Evolutionary conservation across 2,888 invertebrate species (phyloP).

Genomic region (Acrobeloides nanus): DNA sequence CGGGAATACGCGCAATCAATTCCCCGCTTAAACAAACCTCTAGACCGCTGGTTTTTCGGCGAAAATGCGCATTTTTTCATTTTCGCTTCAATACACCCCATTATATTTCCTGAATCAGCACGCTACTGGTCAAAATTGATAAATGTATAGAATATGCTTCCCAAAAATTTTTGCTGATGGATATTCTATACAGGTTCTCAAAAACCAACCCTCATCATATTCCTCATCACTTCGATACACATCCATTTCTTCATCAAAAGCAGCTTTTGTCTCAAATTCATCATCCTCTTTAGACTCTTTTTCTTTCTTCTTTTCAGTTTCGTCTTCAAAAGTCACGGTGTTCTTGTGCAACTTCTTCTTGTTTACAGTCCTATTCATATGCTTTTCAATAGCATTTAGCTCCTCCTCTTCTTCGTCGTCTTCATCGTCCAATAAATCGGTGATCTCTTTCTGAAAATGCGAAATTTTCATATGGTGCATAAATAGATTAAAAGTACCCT

Average conservation of each 20-base stretch:
- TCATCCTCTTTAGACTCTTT: slow-evolving; percentile 56
- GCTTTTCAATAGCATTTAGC: slow-evolving; percentile 55
- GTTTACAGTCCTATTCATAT: slow-evolving; percentile 27
- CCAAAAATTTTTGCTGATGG: too few relatives aligned
- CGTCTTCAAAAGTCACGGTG: slow-evolving; percentile 15
- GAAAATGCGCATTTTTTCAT: too few relatives aligned
- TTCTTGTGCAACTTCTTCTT: slow-evolving; percentile 20
- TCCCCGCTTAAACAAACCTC: too few relatives aligned
- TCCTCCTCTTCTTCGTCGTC: slow-evolving; percentile 77
- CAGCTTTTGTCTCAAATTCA: slow-evolving; percentile 25
- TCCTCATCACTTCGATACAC: slow-evolving; percentile 22
- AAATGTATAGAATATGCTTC: too few relatives aligned
- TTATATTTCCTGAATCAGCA: too few relatives aligned
- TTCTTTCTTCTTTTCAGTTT: slow-evolving; percentile 54
- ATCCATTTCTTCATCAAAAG: slow-evolving; percentile 14
- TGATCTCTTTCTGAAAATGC: background rate
- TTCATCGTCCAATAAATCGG: slow-evolving; percentile 65
- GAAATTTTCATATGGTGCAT: background rate
- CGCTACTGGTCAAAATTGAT: too few relatives aligned
- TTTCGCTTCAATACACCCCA: too few relatives aligned
- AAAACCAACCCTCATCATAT: slow-evolving; percentile 13
- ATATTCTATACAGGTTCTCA: too few relatives aligned
- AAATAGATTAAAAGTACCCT: slow-evolving; percentile 6
- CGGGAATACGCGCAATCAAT: too few relatives aligned
- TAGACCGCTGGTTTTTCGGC: too few relatives aligned